phyloP scores from a whole-genome alignment of 2,113 vertebrate species.

The Peromyscus polionotus region DNA sequence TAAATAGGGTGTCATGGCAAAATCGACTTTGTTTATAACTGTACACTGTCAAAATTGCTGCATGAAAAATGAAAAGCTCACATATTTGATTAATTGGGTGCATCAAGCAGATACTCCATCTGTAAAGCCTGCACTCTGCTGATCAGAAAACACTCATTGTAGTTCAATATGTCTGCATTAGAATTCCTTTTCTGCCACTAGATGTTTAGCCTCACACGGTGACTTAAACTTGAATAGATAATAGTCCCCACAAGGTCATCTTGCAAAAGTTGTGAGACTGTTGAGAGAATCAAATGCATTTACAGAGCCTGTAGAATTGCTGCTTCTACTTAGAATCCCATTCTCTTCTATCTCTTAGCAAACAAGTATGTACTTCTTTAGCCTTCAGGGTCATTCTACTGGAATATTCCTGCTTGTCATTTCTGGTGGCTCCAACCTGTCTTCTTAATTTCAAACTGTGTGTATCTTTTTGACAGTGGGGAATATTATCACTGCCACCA shows the following conservation, averaged over 20 bases:
- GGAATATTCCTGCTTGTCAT: background rate
- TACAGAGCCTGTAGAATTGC: background rate
- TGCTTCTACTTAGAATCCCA: background rate
- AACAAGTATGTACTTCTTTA: background rate
- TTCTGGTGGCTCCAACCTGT: background rate
- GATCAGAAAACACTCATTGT: background rate
- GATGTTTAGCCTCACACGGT: background rate
- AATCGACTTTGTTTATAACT: slow-evolving; percentile 46
- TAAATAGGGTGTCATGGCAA: slow-evolving; percentile 16
- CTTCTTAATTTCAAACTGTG: slow-evolving; percentile 5
- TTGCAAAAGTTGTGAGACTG: background rate
- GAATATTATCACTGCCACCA: background rate
- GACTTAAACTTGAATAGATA: background rate
- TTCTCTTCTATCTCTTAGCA: background rate
- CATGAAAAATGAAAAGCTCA: slow-evolving; percentile 36
- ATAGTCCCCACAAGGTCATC: background rate
- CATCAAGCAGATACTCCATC: background rate
- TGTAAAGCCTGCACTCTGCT: background rate
- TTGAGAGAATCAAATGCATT: background rate
- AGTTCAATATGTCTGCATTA: background rate
- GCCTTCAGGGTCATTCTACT: background rate
- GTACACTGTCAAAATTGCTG: slow-evolving; percentile 22
- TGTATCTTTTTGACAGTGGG: background rate
- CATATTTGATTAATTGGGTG: background rate
- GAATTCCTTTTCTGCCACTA: background rate